These are phyloP conservation scores for Oxygymnocypris stewartii DNA, from an alignment of 2,113 vertebrate species.

Conservation along the genomic window DNA sequence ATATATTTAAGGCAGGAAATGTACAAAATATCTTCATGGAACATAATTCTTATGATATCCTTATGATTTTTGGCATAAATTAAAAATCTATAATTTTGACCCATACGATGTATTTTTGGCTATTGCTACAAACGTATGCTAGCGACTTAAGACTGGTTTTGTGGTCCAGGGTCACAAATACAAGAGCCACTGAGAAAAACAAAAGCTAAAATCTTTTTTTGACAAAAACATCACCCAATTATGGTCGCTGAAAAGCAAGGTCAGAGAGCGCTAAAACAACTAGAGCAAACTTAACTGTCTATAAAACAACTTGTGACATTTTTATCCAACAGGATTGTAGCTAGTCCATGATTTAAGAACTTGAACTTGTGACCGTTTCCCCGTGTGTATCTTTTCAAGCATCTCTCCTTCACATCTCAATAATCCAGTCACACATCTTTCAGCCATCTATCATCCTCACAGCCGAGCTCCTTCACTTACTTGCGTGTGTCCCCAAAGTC, in stretches of 20 bases:
- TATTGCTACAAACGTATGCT: too few species aligned
- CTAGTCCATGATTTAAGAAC: not conserved
- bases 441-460: not conserved
- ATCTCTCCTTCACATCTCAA: conserved; percentile 3
- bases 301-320: not conserved
- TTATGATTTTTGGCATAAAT: too few species aligned
- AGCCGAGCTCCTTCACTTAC: conserved; percentile 75
- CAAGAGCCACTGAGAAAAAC: not conserved
- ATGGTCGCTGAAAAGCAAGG: not conserved
- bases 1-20: too few species aligned
- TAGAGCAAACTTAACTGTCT: not conserved
- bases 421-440: not conserved
- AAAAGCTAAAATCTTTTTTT: not conserved
- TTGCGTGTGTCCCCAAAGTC: conserved; percentile 97
- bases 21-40: too few species aligned
- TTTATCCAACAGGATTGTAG: not conserved
- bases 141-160: too few species aligned
- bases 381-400: conserved; percentile 8
- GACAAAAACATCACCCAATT: not conserved
- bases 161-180: too few species aligned
- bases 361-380: not conserved
- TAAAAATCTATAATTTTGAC: too few species aligned
- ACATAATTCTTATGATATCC: too few species aligned
- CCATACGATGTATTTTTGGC: too few species aligned
- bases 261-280: not conserved